Conservation (phyloP, 2,888 invertebrate genomes). For the Hyalella azteca region DNA sequence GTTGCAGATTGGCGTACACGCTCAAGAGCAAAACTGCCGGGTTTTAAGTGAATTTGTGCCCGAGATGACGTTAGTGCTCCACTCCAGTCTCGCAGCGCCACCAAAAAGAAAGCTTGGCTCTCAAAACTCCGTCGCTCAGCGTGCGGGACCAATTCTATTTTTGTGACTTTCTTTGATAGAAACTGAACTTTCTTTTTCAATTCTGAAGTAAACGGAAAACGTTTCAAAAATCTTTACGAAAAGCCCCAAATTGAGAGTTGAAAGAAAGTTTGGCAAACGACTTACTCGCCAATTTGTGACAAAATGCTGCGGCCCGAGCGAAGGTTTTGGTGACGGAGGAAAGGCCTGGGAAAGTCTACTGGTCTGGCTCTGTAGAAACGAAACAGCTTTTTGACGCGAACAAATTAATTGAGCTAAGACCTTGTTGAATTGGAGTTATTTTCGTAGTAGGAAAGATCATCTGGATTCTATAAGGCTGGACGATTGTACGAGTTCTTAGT, state of each 20-base stretch:
- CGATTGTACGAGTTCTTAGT: too few species aligned
- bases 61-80: conserved; percentile 6
- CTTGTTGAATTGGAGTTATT: too few species aligned
- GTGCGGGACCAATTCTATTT: conserved; percentile 8
- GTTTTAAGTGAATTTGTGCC: neutral
- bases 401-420: too few species aligned
- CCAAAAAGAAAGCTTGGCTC: neutral
- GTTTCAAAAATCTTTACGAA: conserved; percentile 28
- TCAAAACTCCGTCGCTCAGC: neutral
- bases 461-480: too few species aligned
- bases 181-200: conserved; percentile 22
- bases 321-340: neutral
- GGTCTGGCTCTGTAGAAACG: too few species aligned
- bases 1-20: too few species aligned
- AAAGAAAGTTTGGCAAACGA: conserved; percentile 34
- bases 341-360: too few species aligned
- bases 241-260: conserved; percentile 32
- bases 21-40: neutral
- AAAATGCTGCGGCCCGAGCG: conserved; percentile 1
- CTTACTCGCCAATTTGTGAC: conserved; percentile 34
- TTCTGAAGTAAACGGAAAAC: conserved; percentile 27
- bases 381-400: too few species aligned
- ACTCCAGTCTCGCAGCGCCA: neutral
- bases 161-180: conserved; percentile 28
- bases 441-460: too few species aligned